Evolutionary conservation across 2,113 vertebrate genomes (phyloP).

Genomic region (Aspidoscelis tigris): DNA sequence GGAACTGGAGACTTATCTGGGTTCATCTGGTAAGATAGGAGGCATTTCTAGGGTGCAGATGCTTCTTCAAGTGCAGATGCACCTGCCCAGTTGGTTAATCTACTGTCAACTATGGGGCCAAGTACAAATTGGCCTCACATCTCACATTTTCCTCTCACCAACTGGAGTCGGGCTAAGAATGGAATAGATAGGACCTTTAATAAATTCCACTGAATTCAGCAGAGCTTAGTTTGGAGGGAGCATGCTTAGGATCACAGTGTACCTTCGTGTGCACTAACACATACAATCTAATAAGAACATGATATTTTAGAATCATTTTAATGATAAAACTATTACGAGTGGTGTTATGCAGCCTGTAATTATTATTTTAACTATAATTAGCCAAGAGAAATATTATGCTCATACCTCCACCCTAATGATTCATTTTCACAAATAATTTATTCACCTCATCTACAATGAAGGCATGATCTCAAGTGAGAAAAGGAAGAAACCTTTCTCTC

Average conservation of each 20-base stretch:
- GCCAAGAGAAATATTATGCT: slow-evolving; percentile 62
- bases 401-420: slow-evolving; percentile 60
- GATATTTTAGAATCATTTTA: slow-evolving; percentile 56
- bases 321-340: slow-evolving; percentile 62
- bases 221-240: too few species aligned
- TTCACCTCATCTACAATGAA: slow-evolving; percentile 37
- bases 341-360: slow-evolving; percentile 45
- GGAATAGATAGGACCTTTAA: too few species aligned
- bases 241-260: background rate
- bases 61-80: too few species aligned
- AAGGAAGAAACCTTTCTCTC: background rate
- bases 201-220: too few species aligned
- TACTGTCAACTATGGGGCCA: too few species aligned
- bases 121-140: too few species aligned
- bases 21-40: too few species aligned
- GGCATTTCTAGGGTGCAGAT: too few species aligned
- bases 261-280: background rate
- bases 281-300: background rate
- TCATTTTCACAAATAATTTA: slow-evolving; percentile 38
- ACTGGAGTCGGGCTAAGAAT: too few species aligned
- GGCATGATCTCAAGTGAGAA: slow-evolving; percentile 18
- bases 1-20: too few species aligned
- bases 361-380: slow-evolving; percentile 46
- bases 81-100: too few species aligned
- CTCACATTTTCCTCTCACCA: too few species aligned